Evolutionary conservation across 2,113 vertebrate genomes (phyloP).

Genomic region (Perca fluviatilis): DNA sequence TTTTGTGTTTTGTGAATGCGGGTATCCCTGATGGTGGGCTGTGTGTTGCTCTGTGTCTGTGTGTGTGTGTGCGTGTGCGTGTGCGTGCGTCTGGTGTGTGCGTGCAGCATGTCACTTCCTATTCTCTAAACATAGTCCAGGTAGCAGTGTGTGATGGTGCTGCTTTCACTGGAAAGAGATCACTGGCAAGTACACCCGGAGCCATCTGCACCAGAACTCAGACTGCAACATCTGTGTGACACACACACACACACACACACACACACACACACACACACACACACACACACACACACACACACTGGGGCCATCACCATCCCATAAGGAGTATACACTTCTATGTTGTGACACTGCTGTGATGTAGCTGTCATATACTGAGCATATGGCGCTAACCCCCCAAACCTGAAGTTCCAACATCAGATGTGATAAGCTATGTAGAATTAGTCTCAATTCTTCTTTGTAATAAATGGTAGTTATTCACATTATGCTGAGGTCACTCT

Average conservation of each 20-base stretch:
- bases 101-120: conserved; percentile 41
- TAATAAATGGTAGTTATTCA: conserved; percentile 76
- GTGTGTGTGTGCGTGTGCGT: conserved; percentile 4
- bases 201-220: conserved; percentile 79
- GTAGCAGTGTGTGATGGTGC: conserved; percentile 61
- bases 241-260: conserved; percentile 23
- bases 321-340: conserved; percentile 66
- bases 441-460: conserved; percentile 77
- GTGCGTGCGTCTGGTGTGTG: conserved; percentile 13
- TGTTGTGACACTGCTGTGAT: conserved; percentile 71
- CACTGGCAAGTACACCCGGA: conserved; percentile 71
- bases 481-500: conserved; percentile 78
- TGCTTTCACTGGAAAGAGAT: conserved; percentile 79
- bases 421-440: conserved; percentile 77
- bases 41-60: conserved; percentile 3
- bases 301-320: conserved; percentile 55
- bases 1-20: too few relatives aligned
- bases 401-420: conserved; percentile 70
- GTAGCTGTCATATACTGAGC: conserved; percentile 77
- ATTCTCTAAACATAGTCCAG: conserved; percentile 63
- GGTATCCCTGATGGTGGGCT: conserved; percentile 8
- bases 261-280: conserved; percentile 34
- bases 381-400: conserved; percentile 74
- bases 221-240: conserved; percentile 80
- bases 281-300: conserved; percentile 16